Evolutionary conservation across 2,113 vertebrate species (phyloP).

Genomic region (Pygathrix nemaeus): DNA sequence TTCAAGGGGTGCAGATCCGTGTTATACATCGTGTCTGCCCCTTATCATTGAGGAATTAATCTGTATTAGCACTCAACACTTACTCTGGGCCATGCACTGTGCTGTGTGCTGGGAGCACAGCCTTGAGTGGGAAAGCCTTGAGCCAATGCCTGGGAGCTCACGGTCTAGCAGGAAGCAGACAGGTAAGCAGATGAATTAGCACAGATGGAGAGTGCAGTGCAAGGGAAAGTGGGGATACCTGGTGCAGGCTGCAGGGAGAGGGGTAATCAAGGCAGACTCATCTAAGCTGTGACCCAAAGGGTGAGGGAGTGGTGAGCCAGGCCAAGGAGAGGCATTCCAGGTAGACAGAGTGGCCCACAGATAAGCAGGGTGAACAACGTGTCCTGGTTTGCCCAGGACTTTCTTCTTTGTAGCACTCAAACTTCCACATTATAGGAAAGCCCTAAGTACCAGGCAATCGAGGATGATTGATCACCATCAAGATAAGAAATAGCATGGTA

Average conservation of each 20-base stretch:
- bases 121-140: not conserved
- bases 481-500: not conserved
- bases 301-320: too few relatives aligned
- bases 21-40: too few relatives aligned
- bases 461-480: not conserved
- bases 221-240: not conserved
- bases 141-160: not conserved
- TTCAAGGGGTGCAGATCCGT: not conserved
- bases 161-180: not conserved
- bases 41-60: not conserved
- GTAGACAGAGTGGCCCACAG: not conserved
- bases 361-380: fast-evolving
- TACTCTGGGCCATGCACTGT: not conserved
- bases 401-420: not conserved
- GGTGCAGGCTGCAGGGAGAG: not conserved
- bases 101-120: not conserved
- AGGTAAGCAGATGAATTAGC: not conserved
- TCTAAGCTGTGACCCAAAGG: not conserved
- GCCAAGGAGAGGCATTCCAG: not conserved
- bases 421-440: not conserved
- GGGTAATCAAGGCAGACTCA: not conserved
- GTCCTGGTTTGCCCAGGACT: not conserved
- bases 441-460: not conserved
- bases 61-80: not conserved
- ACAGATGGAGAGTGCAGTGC: too few relatives aligned